Evolutionary conservation across 2,888 invertebrate species (phyloP).

Genomic region (Micropterix aruncella): DNA sequence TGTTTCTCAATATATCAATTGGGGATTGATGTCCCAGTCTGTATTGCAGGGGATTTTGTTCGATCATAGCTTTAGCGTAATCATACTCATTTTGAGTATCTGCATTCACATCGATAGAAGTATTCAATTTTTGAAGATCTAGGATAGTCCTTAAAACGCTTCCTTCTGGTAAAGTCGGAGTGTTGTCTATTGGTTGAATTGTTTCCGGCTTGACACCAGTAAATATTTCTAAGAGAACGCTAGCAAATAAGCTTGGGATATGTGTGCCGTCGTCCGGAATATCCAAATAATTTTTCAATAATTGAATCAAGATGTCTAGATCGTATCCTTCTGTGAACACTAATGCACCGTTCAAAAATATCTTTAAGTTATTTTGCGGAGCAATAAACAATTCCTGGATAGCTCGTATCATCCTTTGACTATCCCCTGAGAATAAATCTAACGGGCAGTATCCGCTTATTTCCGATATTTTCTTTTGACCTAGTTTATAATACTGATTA

Average conservation of each 20-base stretch:
- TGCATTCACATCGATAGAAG: slow-evolving; percentile 1
- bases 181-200: too few species aligned
- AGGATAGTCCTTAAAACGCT: slow-evolving; percentile 9
- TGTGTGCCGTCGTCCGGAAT: background rate
- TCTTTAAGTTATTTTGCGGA: slow-evolving; percentile 50
- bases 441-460: slow-evolving; percentile 55
- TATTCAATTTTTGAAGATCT: slow-evolving; percentile 8
- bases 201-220: slow-evolving; percentile 6
- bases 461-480: slow-evolving; percentile 30
- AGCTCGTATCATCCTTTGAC: slow-evolving; percentile 37
- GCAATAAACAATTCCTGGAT: slow-evolving; percentile 32
- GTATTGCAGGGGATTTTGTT: background rate
- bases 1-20: background rate
- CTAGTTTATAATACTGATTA: slow-evolving; percentile 40
- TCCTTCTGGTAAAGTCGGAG: slow-evolving; percentile 6
- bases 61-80: slow-evolving; percentile 8
- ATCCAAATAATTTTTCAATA: slow-evolving; percentile 17
- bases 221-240: slow-evolving; percentile 5
- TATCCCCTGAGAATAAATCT: slow-evolving; percentile 52
- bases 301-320: slow-evolving; percentile 11
- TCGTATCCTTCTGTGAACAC: slow-evolving; percentile 21
- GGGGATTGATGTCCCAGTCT: background rate
- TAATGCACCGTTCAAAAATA: slow-evolving; percentile 33
- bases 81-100: slow-evolving; percentile 6
- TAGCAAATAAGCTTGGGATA: background rate